Base-by-base conservation (phyloP, 2,113 vertebrate species). In the Penelope pileata region DNA sequence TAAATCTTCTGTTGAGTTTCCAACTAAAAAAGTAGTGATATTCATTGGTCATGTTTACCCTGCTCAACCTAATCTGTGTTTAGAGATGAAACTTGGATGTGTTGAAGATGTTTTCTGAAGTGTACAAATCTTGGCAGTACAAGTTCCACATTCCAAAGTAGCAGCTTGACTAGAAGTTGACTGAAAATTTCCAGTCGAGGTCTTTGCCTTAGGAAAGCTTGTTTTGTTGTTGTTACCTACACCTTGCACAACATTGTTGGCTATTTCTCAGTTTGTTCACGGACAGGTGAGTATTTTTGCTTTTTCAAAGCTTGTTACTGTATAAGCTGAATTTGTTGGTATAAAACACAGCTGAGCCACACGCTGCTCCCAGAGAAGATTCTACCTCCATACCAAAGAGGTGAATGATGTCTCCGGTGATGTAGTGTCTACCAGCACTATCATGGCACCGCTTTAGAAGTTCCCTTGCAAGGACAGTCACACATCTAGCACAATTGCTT, bases 171-270 rank as follows among this genome's bases (percentile, higher is more conserved):
- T 43, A 42, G 19, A 60, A 56, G 48, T 2, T 2, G 26, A 19
- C 32, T 51, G 23, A 10, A 86, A 56, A 54, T 36, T 50, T 62
- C 27, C n/a, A n/a, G 26, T 47, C 0, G 0, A 88, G 40, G 23
- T 62, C 42, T 12, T 12, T 16, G 27, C 7, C 9, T 26, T 51
- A 81, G 27, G 17, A 54, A 23, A 16, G 12, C 38, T 80, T 66
- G 73, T 27, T 0, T 6, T 23, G 34, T 40, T 12, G 32, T n/a
- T 58, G 19, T 59, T 59, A 32, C 21, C 38, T 1, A 48, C 67
- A 42, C 17, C 34, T 23, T 32, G 42, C 36, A 15, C 48, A 75
- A 36, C 0, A 0, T 1, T 45, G 10, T 14, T 45, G 38, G 24
- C 3, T 32, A 13, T 72, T 42, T 67, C 62, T 59, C n/a, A 70